A percentile compares a stretch with the other conserved stretches of the same genome.
Conservation (phyloP, 2,888 invertebrate species). For the Hymenopus coronatus region DNA sequence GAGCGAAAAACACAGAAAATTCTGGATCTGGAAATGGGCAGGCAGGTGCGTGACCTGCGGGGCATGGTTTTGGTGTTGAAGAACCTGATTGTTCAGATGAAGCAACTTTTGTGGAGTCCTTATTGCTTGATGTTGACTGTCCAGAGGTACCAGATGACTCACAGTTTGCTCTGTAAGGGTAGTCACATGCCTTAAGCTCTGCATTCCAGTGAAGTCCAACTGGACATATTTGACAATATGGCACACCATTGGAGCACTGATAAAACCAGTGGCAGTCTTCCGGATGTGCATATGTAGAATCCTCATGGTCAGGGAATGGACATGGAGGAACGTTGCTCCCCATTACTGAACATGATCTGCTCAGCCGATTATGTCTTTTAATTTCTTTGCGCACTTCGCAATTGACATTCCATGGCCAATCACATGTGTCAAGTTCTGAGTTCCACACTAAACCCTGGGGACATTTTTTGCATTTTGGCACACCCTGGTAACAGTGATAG, state of each 20-base stretch:
- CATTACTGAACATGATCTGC: neutral
- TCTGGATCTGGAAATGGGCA: neutral
- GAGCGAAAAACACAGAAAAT: neutral
- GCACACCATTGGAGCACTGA: neutral
- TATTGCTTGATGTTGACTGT: neutral
- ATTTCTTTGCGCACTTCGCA: too few relatives aligned
- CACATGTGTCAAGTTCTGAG: too few relatives aligned
- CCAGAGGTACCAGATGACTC: neutral
- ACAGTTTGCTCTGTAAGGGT: neutral
- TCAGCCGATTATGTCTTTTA: neutral
- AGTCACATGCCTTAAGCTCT: neutral
- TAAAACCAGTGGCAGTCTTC: neutral
- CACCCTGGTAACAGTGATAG: too few relatives aligned
- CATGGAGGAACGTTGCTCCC: neutral
- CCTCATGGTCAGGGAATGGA: neutral
- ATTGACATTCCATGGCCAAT: too few relatives aligned
- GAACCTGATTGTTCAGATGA: neutral
- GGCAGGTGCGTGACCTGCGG: neutral
- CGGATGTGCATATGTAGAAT: neutral
- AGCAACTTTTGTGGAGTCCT: neutral
- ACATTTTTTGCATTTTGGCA: too few relatives aligned
- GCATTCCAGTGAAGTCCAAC: neutral
- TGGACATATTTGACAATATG: neutral
- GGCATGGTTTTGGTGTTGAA: neutral
- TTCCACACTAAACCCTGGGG: too few relatives aligned